A percentile compares a stretch with the other conserved stretches of the same genome.
These are phyloP conservation scores for Littorina saxatilis DNA, from an alignment of 1,140 invertebrate species.

Conservation along the genomic window DNA sequence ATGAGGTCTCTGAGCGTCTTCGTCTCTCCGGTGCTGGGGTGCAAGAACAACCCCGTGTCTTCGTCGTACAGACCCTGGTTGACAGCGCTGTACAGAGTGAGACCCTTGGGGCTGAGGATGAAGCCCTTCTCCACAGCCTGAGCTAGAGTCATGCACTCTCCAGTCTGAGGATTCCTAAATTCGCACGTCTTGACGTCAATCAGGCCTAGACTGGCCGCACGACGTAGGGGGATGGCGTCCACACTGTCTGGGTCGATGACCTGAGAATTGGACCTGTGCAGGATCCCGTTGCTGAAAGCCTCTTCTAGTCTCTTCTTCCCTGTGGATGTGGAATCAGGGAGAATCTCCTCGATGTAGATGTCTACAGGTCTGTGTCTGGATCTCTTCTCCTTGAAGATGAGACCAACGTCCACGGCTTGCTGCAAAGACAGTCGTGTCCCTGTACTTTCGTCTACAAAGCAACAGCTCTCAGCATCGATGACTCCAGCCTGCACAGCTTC, in stretches of 20 bases:
- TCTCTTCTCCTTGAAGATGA: conserved; percentile 59
- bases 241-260: conserved; percentile 71
- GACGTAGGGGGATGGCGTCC: conserved; percentile 66
- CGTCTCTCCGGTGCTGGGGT: conserved; percentile 83
- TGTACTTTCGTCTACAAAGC: conserved; percentile 58
- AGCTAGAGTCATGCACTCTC: conserved; percentile 87
- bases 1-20: conserved; percentile 91
- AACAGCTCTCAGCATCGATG: conserved; percentile 85
- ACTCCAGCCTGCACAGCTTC: conserved; percentile 84
- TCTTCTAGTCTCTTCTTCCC: conserved; percentile 65
- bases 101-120: conserved; percentile 67
- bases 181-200: conserved; percentile 86
- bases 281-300: conserved; percentile 65
- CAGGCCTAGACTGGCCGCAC: conserved; percentile 68
- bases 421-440: conserved; percentile 50
- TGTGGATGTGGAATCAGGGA: conserved; percentile 54
- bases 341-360: conserved; percentile 68
- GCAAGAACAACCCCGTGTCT: conserved; percentile 86
- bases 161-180: conserved; percentile 88
- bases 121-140: conserved; percentile 81
- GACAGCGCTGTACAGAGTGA: conserved; percentile 90
- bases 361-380: conserved; percentile 59
- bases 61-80: conserved; percentile 91
- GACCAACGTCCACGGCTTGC: conserved; percentile 56
- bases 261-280: conserved; percentile 67